Conservation (phyloP, 2,888 invertebrate species). For the Scaptomyza polygonia region DNA sequence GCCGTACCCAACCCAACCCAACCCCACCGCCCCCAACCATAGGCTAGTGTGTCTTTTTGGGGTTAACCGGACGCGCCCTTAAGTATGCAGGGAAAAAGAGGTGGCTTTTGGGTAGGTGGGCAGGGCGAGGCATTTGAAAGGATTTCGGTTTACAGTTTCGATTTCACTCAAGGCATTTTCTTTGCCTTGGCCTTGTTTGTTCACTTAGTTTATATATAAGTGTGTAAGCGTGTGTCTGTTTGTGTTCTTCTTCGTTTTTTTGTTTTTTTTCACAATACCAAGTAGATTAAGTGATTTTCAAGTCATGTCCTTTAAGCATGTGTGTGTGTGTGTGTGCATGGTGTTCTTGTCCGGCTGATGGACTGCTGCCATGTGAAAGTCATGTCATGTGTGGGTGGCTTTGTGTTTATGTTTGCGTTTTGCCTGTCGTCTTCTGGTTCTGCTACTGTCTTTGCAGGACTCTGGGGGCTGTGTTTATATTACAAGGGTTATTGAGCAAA, state of each 20-base stretch:
- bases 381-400: constrained; percentile 61
- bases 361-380: constrained; percentile 73
- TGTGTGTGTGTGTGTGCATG: constrained; percentile 2
- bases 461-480: constrained; percentile 71
- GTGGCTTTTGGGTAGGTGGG: too few relatives aligned
- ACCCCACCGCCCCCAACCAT: neutral
- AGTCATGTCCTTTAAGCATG: constrained; percentile 76
- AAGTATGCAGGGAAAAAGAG: constrained; percentile 39
- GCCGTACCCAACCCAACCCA: constrained; percentile 10
- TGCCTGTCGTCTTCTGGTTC: neutral
- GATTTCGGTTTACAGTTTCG: constrained; percentile 58
- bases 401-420: constrained; percentile 51
- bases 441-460: constrained; percentile 1
- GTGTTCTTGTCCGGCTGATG: constrained; percentile 61
- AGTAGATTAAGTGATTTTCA: constrained; percentile 83
- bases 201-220: constrained; percentile 18
- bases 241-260: constrained; percentile 8
- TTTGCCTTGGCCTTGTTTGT: constrained; percentile 38
- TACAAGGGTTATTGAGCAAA: constrained; percentile 84
- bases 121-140: constrained; percentile 30
- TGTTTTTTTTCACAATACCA: constrained; percentile 42
- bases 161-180: constrained; percentile 49
- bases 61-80: constrained; percentile 61
- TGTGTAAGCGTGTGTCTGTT: constrained; percentile 14
- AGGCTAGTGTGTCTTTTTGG: constrained; percentile 40